Evolutionary conservation across 2,797 vertebrate species (phyloP).

Genomic region (Phrynocephalus vlangalii): DNA sequence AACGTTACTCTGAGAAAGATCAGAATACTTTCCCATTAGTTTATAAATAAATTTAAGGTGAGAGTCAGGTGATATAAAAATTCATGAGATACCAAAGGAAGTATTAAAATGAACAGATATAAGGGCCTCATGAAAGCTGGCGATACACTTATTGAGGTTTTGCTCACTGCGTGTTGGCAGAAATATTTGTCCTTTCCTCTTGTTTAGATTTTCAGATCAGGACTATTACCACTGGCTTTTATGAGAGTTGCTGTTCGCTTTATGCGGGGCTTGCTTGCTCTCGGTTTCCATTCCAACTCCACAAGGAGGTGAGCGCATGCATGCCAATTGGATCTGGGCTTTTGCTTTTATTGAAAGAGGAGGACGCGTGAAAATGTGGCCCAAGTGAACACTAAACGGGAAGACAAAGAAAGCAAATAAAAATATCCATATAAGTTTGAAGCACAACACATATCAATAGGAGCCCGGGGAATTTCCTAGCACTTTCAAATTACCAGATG

Average conservation of each 20-base stretch:
- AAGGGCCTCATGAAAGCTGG: not conserved
- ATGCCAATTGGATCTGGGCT: constrained; percentile 5
- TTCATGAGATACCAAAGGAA: not conserved
- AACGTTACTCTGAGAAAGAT: not conserved
- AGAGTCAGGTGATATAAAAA: constrained; percentile 14
- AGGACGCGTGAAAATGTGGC: constrained; percentile 27
- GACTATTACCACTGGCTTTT: not conserved
- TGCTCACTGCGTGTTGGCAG: not conserved
- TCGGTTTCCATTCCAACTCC: not conserved
- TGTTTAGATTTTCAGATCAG: not conserved
- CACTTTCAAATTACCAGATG: constrained; percentile 18
- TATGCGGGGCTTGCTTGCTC: not conserved
- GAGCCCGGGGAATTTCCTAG: constrained; percentile 3
- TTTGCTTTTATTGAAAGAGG: constrained; percentile 19
- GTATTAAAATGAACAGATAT: not conserved
- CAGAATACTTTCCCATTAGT: not conserved
- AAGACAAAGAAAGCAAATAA: constrained; percentile 40
- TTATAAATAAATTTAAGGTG: constrained; percentile 15
- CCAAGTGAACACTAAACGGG: constrained; percentile 28
- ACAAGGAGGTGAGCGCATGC: not conserved
- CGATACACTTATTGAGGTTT: not conserved
- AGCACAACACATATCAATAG: constrained; percentile 5
- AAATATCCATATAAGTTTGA: not conserved
- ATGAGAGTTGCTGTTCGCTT: not conserved
- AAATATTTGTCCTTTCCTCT: not conserved